A percentile compares a stretch with the other conserved stretches of the same genome.
Conservation (phyloP, 2,797 vertebrate genomes). For the Phalloptychus januarius region DNA sequence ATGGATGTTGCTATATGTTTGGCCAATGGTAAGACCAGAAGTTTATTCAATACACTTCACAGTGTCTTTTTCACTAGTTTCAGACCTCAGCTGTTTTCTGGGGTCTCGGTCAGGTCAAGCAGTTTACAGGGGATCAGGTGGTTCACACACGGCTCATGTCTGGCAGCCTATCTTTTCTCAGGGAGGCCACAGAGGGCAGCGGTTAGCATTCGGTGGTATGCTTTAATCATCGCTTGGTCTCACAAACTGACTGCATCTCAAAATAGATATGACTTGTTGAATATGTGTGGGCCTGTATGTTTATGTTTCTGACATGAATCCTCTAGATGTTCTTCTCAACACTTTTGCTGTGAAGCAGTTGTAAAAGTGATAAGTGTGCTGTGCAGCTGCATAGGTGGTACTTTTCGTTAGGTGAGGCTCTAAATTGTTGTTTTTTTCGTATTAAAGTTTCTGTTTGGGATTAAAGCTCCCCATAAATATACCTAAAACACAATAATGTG, state of each 20-base stretch:
- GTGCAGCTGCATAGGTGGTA: slow-evolving; percentile 33
- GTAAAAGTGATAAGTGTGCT: slow-evolving; percentile 70
- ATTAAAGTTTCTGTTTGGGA: slow-evolving; percentile 2
- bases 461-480: background rate
- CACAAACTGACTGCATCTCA: slow-evolving; percentile 48
- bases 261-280: slow-evolving; percentile 55
- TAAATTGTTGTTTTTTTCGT: background rate
- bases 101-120: slow-evolving; percentile 69
- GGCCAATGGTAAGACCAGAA: background rate
- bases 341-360: slow-evolving; percentile 36
- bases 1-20: background rate
- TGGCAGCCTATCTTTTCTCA: slow-evolving; percentile 63
- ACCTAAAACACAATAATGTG: background rate
- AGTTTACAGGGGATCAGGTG: slow-evolving; percentile 70
- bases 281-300: slow-evolving; percentile 31
- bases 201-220: slow-evolving; percentile 69
- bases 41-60: slow-evolving; percentile 16
- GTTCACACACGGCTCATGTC: slow-evolving; percentile 75
- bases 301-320: slow-evolving; percentile 53
- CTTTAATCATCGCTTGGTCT: slow-evolving; percentile 72
- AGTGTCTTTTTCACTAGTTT: slow-evolving; percentile 59
- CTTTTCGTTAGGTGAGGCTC: slow-evolving; percentile 32
- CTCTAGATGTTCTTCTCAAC: slow-evolving; percentile 56
- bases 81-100: slow-evolving; percentile 65
- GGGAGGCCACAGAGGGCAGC: slow-evolving; percentile 58